A percentile compares a stretch with the other conserved stretches of the same genome.
These are phyloP conservation scores for Bubalus kerabau DNA, from an alignment of 2,113 vertebrate species.

Conservation along the genomic window DNA sequence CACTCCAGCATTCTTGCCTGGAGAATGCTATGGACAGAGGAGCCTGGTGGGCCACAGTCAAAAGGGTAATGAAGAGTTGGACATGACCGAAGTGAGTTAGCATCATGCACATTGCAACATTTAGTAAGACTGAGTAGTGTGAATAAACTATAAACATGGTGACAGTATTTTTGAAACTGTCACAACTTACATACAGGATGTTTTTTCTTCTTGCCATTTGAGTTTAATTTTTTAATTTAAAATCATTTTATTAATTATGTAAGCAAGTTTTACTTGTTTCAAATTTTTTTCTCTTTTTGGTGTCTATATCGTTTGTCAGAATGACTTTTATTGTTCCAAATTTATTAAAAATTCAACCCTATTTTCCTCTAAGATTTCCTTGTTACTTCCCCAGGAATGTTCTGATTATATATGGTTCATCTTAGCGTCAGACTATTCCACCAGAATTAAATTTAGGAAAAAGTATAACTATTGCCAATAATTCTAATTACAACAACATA, in stretches of 20 bases:
- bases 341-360: neutral
- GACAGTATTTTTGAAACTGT: neutral
- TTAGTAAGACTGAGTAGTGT: neutral
- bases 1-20: neutral
- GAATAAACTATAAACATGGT: neutral
- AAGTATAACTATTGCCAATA: neutral
- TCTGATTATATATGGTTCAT: neutral
- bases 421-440: neutral
- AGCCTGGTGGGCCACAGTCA: neutral
- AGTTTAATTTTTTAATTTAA: neutral
- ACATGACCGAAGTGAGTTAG: neutral
- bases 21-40: neutral
- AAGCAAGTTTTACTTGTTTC: neutral
- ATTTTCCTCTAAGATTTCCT: neutral
- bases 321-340: neutral
- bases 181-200: neutral
- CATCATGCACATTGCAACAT: neutral
- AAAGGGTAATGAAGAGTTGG: neutral
- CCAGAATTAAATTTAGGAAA: constrained; percentile 17
- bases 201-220: neutral
- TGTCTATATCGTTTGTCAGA: neutral
- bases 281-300: neutral
- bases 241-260: neutral
- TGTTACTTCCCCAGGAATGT: neutral
- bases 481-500: neutral